Evolutionary conservation across 2,888 invertebrate species (phyloP).

Genomic region (Drosophila kokeensis): DNA sequence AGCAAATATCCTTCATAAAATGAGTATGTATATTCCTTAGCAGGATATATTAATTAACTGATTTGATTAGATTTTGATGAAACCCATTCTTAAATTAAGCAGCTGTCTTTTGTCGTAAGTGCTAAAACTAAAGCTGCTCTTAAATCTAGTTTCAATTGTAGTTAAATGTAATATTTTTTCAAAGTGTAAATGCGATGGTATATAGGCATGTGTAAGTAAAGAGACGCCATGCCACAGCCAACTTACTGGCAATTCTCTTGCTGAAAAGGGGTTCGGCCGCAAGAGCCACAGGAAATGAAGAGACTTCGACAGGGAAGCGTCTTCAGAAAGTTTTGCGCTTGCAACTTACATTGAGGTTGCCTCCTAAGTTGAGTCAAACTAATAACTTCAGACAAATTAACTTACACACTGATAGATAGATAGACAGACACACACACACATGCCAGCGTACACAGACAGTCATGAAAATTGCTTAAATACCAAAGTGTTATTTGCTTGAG

Average conservation of each 20-base stretch:
- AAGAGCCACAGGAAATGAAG: constrained; percentile 54
- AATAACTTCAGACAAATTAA: constrained; percentile 63
- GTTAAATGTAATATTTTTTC: neutral
- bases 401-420: constrained; percentile 34
- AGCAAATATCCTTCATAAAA: neutral
- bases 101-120: neutral
- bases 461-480: constrained; percentile 58
- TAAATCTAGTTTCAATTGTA: neutral
- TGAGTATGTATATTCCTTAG: no score
- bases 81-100: no score
- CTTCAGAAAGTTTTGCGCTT: constrained; percentile 44
- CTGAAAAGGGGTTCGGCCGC: constrained; percentile 54
- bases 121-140: neutral
- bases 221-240: constrained; percentile 17
- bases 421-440: constrained; percentile 4
- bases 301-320: constrained; percentile 19
- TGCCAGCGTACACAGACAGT: neutral
- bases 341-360: constrained; percentile 54
- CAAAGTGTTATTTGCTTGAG: constrained; percentile 64
- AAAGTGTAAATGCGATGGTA: constrained; percentile 15
- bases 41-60: neutral
- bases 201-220: neutral
- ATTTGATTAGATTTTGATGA: neutral
- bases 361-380: constrained; percentile 45
- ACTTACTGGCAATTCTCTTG: constrained; percentile 9